Evolutionary conservation across 2,888 invertebrate genomes (phyloP).

Genomic region (Athetis lepigone): DNA sequence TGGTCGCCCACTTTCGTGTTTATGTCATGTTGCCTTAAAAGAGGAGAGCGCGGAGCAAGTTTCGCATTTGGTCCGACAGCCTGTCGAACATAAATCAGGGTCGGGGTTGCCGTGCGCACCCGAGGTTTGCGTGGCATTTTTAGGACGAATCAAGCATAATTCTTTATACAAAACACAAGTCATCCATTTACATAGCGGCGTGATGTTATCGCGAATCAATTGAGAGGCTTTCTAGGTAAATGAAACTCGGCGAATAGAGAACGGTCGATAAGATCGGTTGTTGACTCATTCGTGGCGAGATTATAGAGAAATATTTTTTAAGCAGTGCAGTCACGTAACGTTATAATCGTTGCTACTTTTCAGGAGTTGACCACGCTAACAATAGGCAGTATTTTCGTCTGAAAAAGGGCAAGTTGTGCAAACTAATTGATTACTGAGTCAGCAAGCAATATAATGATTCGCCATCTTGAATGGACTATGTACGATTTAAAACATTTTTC

Average conservation of each 20-base stretch:
- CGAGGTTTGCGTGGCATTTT: constrained; percentile 63
- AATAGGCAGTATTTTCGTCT: constrained; percentile 53
- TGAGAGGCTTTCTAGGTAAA: constrained; percentile 63
- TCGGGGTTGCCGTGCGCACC: constrained; percentile 52
- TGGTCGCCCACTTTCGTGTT: constrained; percentile 76
- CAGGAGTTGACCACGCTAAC: constrained; percentile 46
- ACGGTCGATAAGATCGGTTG: constrained; percentile 61
- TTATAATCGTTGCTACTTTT: constrained; percentile 43
- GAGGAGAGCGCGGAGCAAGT: constrained; percentile 72
- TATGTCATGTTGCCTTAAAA: constrained; percentile 78
- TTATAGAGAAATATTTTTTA: constrained; percentile 57
- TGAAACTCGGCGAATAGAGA: constrained; percentile 54
- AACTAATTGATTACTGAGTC: too few relatives aligned
- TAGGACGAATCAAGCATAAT: constrained; percentile 70
- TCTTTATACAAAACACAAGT: constrained; percentile 64
- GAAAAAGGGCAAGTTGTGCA: constrained; percentile 44
- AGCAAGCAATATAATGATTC: constrained; percentile 1
- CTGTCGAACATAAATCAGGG: constrained; percentile 71
- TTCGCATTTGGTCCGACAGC: constrained; percentile 68
- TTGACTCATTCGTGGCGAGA: constrained; percentile 64
- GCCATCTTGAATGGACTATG: constrained; percentile 9
- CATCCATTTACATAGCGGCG: constrained; percentile 56
- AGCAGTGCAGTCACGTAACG: constrained; percentile 60
- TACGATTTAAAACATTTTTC: background rate
- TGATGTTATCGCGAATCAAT: constrained; percentile 68